Percentiles rank a stretch among this genome's conserved stretches.
Conservation (phyloP, 2,797 vertebrate genomes). For the Schizothorax lantsangensis region DNA sequence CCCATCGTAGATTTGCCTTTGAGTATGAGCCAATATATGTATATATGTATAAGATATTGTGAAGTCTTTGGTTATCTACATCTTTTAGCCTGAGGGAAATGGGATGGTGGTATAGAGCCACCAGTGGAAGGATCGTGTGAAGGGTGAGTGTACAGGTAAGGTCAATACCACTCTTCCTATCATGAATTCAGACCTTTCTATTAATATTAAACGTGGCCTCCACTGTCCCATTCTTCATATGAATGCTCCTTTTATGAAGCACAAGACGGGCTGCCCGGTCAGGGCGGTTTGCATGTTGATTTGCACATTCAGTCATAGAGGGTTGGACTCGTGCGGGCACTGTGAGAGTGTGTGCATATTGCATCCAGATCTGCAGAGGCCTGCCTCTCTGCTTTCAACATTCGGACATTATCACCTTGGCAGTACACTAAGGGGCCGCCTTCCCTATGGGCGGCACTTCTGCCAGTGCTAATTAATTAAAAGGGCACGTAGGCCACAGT, state of each 20-base stretch:
- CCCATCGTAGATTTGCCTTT: conserved; percentile 49
- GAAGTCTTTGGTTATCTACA: conserved; percentile 49
- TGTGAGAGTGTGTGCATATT: conserved; percentile 49
- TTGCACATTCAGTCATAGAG: conserved; percentile 34
- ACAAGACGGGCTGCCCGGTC: conserved; percentile 32
- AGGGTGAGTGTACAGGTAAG: conserved; percentile 54
- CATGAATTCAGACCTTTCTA: conserved; percentile 54
- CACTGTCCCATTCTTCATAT: conserved; percentile 33
- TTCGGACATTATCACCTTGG: conserved; percentile 86
- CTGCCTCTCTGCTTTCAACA: conserved; percentile 75
- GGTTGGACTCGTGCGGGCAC: conserved; percentile 3
- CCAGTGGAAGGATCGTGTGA: conserved; percentile 23
- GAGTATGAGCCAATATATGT: conserved; percentile 56
- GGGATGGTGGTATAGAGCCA: conserved; percentile 19
- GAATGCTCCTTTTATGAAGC: conserved; percentile 44
- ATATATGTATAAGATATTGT: conserved; percentile 51
- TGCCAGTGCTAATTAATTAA: conserved; percentile 87
- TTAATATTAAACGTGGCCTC: conserved; percentile 52
- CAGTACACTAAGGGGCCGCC: conserved; percentile 75
- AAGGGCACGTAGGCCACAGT: conserved; percentile 83
- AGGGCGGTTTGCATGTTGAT: conserved; percentile 26
- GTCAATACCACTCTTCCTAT: conserved; percentile 46
- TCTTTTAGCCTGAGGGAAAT: conserved; percentile 39
- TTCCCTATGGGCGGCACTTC: conserved; percentile 74
- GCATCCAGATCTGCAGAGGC: conserved; percentile 59